Percentiles rank a stretch among this genome's conserved stretches.
phyloP scores from a whole-genome alignment of 2,113 vertebrate species.

The Grus americana region DNA sequence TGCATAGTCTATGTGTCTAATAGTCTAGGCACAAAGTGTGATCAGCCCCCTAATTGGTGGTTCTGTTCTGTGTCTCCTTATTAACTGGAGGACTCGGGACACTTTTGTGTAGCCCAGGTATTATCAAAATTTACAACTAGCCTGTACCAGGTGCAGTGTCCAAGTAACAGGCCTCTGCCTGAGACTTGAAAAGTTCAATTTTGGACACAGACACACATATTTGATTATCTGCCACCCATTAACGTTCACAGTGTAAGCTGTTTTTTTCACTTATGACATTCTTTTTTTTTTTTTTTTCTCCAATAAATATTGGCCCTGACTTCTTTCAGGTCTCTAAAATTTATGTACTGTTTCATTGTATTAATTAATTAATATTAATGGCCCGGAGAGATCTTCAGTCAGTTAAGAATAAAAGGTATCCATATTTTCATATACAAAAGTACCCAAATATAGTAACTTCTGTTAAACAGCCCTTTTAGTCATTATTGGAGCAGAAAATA shows the following conservation, averaged over 20 bases:
- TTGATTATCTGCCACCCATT: neutral
- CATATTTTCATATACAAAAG: neutral
- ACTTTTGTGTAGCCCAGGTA: neutral
- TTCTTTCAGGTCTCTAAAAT: neutral
- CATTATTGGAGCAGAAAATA: neutral
- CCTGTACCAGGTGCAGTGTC: neutral
- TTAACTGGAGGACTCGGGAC: neutral
- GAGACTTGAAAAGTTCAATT: neutral
- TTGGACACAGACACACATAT: neutral
- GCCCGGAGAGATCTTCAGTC: neutral
- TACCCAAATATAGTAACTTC: neutral
- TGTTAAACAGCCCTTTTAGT: neutral
- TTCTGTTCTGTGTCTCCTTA: neutral
- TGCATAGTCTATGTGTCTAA: neutral
- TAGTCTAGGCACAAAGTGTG: neutral
- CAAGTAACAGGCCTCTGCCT: neutral
- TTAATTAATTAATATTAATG: neutral
- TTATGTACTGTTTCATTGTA: neutral
- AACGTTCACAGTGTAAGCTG: neutral
- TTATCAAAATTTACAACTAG: neutral
- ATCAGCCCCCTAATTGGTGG: too few relatives aligned
- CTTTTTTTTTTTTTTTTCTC: too few relatives aligned
- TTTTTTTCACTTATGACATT: neutral
- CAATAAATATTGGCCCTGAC: neutral
- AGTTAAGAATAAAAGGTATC: neutral